Conservation (phyloP, 2,113 vertebrate genomes). For the Poecile atricapillus region DNA sequence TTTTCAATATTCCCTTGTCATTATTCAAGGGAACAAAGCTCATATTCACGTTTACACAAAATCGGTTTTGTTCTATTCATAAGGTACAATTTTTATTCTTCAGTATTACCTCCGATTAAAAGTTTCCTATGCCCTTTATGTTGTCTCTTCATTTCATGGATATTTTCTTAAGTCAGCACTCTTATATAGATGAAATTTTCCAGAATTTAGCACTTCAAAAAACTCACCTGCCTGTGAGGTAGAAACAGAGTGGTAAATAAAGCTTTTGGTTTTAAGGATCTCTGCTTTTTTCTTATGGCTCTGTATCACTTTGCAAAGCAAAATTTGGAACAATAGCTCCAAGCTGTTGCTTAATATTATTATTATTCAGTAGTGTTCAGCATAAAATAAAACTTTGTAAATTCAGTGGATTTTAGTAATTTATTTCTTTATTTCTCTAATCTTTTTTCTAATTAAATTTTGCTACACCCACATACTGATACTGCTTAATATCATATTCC, state of each 20-base stretch:
- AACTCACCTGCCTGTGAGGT: not conserved
- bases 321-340: not conserved
- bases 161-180: not conserved
- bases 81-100: not conserved
- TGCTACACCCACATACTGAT: not conserved
- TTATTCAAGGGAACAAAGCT: not conserved
- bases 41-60: not conserved
- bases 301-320: not conserved
- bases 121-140: not conserved
- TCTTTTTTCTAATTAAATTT: not conserved
- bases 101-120: not conserved
- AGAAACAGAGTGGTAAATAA: not conserved
- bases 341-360: not conserved
- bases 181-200: not conserved
- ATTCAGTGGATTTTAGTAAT: not conserved
- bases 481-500: not conserved
- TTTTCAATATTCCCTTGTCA: not conserved
- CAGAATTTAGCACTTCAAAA: not conserved
- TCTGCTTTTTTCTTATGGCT: not conserved
- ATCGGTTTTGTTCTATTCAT: not conserved
- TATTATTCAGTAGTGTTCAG: not conserved
- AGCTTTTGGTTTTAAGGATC: not conserved
- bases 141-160: not conserved
- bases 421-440: not conserved
- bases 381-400: not conserved